Conservation (phyloP, 2,113 vertebrate genomes). For the Oryctolagus cuniculus region DNA sequence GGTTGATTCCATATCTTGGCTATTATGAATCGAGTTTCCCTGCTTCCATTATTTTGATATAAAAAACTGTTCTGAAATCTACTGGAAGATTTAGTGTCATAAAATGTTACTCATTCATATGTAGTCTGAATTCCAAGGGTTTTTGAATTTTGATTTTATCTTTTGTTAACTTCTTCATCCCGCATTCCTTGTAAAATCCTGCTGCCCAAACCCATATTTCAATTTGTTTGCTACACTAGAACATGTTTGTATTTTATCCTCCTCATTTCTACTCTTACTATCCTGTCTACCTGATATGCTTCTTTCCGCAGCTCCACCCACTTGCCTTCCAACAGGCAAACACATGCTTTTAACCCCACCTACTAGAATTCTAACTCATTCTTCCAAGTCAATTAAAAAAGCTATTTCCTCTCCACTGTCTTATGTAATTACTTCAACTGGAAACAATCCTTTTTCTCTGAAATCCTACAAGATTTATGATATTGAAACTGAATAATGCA, state of each 20-base stretch:
- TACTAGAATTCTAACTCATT: background rate
- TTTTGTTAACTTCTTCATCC: background rate
- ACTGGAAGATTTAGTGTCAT: background rate
- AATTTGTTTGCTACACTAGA: background rate
- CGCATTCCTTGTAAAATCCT: background rate
- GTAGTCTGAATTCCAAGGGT: background rate
- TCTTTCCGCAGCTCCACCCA: background rate
- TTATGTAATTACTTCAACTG: background rate
- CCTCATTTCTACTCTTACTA: background rate
- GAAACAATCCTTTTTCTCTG: background rate
- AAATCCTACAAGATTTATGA: constrained; percentile 12
- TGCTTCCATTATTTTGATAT: background rate
- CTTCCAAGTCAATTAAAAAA: background rate
- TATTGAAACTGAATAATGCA: constrained; percentile 5
- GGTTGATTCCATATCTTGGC: too few species aligned
- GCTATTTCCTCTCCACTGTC: background rate
- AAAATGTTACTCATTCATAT: background rate
- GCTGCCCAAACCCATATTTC: background rate
- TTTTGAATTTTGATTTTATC: background rate
- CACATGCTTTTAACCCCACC: background rate
- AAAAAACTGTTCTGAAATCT: background rate
- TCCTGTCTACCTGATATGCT: background rate
- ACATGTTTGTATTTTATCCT: background rate
- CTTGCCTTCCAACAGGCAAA: background rate
- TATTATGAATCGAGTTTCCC: background rate